Evolutionary conservation across 2,797 vertebrate species (phyloP).

Genomic region (Chrysocyon brachyurus): DNA sequence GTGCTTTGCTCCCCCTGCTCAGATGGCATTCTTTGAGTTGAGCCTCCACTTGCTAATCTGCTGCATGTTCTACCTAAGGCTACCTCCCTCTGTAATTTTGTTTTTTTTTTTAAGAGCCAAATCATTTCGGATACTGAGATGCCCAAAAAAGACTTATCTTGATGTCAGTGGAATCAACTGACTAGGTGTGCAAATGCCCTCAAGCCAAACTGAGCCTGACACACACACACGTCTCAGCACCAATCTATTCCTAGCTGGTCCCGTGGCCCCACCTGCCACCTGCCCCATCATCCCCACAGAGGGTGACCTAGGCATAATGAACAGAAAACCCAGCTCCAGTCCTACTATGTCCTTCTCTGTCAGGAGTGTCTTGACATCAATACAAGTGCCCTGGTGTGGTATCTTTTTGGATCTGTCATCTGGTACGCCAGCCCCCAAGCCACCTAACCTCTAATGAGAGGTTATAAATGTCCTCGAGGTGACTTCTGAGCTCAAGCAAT

Average conservation of each 20-base stretch:
- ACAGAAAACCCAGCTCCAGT: background rate
- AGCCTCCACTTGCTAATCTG: background rate
- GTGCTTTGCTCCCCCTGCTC: background rate
- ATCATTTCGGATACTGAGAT: background rate
- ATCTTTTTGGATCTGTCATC: constrained; percentile 22
- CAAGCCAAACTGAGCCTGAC: background rate
- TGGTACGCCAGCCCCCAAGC: background rate
- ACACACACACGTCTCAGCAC: background rate
- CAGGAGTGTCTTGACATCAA: background rate
- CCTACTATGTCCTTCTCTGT: background rate
- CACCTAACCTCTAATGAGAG: background rate
- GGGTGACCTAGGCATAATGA: background rate
- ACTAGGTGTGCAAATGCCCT: background rate
- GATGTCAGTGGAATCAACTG: background rate
- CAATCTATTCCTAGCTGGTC: background rate
- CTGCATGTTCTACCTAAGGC: background rate
- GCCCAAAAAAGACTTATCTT: background rate
- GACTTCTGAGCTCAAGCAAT: constrained; percentile 13
- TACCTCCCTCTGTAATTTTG: background rate
- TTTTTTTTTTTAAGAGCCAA: background rate
- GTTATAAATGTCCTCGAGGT: background rate
- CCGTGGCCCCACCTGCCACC: background rate
- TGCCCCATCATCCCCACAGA: background rate
- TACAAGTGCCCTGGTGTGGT: background rate
- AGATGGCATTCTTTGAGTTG: background rate